Evolutionary conservation across 2,797 vertebrate genomes (phyloP), one percentile per base, ranked within the genome.

Genomic region (Danionella dracula): DNA sequence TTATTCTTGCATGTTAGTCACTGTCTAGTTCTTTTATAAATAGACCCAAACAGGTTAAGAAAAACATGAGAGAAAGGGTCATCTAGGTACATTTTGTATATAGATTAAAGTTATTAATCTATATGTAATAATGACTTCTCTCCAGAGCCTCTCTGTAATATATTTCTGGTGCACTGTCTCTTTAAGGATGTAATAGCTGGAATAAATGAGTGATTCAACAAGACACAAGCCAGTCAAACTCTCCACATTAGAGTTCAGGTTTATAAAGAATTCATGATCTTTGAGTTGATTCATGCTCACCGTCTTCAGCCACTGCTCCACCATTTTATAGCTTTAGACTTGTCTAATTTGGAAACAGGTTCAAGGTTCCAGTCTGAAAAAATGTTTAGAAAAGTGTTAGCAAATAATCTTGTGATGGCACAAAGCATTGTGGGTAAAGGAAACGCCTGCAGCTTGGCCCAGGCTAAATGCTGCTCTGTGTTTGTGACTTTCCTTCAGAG

Each of bases 391-490:
- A 42, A 35, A 46, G 19, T 64, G 29, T 70, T 70, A 62, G 57
- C 53, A 37, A 70, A 70, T 65, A 58, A 70, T 57, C 20, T 13
- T 5, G 1, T 29, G 37, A 45, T 21, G 23, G 11, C 59, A 57
- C 29, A 70, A 63, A 54, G 60, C 21, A 41, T 51, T 41, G 20
- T 20, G 53, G 60, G 59, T 35, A 42, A 5, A 20, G 46, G 42
- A 59, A 58, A 53, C 29, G 41, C 23, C 4, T 35, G 23, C 23
- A 27, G 3, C 23, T 57, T 64, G 68, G 53, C 53, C 37, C 0
- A 8, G 11, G 37, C 20, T 70, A 65, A 73, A 69, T 66, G 23
- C 42, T 37, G 15, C 48, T 60, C 61, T 66, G 61, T 73, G 57
- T 29, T n/a, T 29, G 53, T 29, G 17, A 42, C 37, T 69, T 54